These are phyloP conservation scores for Dermolepida albohirtum DNA, from an alignment of 2,888 invertebrate genomes.

Conservation along the genomic window DNA sequence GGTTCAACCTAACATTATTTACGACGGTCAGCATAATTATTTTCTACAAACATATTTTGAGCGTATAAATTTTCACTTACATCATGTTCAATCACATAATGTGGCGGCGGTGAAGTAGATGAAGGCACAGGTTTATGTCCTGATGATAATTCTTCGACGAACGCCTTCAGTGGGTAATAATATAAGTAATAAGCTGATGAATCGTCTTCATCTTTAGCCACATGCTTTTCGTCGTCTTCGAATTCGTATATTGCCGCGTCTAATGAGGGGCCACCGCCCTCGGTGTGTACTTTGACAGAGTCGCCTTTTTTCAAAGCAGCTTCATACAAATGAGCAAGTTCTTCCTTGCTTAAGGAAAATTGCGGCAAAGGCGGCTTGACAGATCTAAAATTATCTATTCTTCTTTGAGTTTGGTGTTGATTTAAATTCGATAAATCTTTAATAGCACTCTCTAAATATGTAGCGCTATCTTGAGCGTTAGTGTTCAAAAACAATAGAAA, in stretches of 20 bases:
- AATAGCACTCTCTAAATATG: conserved; percentile 44
- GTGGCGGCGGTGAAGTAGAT: neutral
- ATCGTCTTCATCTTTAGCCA: conserved; percentile 32
- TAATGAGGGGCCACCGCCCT: conserved; percentile 51
- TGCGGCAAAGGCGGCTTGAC: conserved; percentile 8
- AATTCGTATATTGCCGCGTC: conserved; percentile 63
- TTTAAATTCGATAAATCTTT: conserved; percentile 37
- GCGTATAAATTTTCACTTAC: conserved; percentile 15
- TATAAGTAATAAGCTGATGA: conserved; percentile 65
- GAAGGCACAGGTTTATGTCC: conserved; percentile 4
- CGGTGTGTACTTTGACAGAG: conserved; percentile 58
- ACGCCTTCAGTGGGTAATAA: conserved; percentile 68
- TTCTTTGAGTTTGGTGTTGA: conserved; percentile 23
- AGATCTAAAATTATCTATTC: conserved; percentile 21
- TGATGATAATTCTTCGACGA: conserved; percentile 63
- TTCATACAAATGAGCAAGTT: conserved; percentile 66
- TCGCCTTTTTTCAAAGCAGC: conserved; percentile 63
- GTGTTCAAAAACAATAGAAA: conserved; percentile 31
- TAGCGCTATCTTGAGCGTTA: conserved; percentile 40
- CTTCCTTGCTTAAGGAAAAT: conserved; percentile 58
- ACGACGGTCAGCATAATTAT: neutral
- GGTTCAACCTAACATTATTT: conserved; percentile 21
- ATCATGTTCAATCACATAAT: conserved; percentile 12
- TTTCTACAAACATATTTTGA: conserved; percentile 1
- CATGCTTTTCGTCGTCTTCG: conserved; percentile 44